phyloP scores from a whole-genome alignment of 2,113 vertebrate species.

The Pipa parva region DNA sequence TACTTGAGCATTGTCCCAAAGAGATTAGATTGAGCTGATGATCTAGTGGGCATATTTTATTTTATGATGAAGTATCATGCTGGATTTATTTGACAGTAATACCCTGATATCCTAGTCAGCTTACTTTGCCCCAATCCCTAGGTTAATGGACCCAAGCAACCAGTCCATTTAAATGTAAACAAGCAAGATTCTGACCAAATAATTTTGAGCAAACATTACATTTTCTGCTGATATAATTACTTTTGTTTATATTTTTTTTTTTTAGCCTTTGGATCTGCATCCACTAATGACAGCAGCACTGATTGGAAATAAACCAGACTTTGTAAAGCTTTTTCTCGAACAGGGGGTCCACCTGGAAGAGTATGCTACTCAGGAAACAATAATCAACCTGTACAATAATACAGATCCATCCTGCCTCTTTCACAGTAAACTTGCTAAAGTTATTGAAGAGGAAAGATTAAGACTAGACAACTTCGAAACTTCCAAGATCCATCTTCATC shows the following conservation, averaged over 20 bases:
- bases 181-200: no score
- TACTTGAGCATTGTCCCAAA: no score
- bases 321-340: conserved; percentile 88
- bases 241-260: conserved; percentile 11
- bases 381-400: conserved; percentile 76
- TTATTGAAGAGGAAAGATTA: conserved; percentile 56
- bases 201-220: no score
- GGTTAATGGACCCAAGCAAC: no score
- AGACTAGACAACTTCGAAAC: not conserved
- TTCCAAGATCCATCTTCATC: conserved; percentile 61
- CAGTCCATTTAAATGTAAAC: no score
- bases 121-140: no score
- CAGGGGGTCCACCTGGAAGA: conserved; percentile 79
- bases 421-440: conserved; percentile 72
- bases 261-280: conserved; percentile 82
- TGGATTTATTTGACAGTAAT: no score
- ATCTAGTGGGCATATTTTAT: no score
- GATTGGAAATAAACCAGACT: conserved; percentile 81
- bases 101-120: no score
- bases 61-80: no score
- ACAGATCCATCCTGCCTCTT: conserved; percentile 74
- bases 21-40: no score
- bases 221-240: not conserved
- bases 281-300: conserved; percentile 81
- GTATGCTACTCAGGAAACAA: conserved; percentile 70